Evolutionary conservation across 1,140 invertebrate species (phyloP), one percentile per base, ranked within the genome.

Genomic region (Tetramorium simillimum): DNA sequence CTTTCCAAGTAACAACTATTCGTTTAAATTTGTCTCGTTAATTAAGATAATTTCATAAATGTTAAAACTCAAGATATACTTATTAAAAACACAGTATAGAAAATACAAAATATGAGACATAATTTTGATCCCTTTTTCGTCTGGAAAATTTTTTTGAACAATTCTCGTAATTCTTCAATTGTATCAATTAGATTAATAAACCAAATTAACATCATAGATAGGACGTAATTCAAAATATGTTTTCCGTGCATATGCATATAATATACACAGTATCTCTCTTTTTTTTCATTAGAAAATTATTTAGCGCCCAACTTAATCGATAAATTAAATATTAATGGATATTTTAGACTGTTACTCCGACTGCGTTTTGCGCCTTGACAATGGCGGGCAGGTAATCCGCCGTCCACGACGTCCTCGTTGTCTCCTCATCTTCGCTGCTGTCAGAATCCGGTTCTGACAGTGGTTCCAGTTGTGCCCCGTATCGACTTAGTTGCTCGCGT

Each of bases 391-490:
- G 43, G 51, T 89, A 89, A 53, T 63, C 86, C 49, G 40, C 73
- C 73, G 75, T 84, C 51, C 95, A 92, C 33, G 91, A 92, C 7
- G 51, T 46, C 7, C 21, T 43, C 40, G 10, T 37, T 40, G 14
- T 51, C 4, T 84, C 80, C 40, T 96, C 95, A 51, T 95, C 94
- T 16, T 93, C 95, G 81, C 91, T 91, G 28, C 70, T 91, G 69
- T 96, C 96, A 89, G 87, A 95, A 77, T 96, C 96, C 89, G 88
- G 60, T 3, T 93, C 93, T 0, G 93, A 95, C 65, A 94, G 94
- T 89, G 93, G 94, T 88, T 95, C 93, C 65, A 94, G 94, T 53
- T 92, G 95, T 24, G 93, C 95, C 16, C 96, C 96, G 49, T 91
- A 88, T 28, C 92, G 93, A 28, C 94, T 92, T 43, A 96, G 90